Conservation (phyloP, 2,888 invertebrate genomes). For the Gerris lacustris region DNA sequence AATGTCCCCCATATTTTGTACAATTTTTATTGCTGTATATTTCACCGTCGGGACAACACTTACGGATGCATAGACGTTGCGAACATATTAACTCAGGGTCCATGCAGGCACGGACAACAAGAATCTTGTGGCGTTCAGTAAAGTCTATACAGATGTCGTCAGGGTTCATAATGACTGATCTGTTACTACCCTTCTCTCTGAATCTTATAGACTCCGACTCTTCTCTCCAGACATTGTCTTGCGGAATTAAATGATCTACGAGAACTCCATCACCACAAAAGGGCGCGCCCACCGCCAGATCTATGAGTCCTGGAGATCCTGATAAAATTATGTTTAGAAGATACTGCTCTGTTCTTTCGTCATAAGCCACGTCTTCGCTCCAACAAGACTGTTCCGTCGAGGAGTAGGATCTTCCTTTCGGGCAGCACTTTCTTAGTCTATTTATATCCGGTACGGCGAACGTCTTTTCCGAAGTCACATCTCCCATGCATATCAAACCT, state of each 20-base stretch:
- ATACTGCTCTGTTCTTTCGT: slow-evolving; percentile 13
- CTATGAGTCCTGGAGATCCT: slow-evolving; percentile 21
- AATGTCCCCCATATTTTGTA: neutral
- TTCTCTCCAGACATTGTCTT: slow-evolving; percentile 21
- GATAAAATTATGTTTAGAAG: slow-evolving; percentile 25
- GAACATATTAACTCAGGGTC: slow-evolving; percentile 27
- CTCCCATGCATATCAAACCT: slow-evolving; percentile 16
- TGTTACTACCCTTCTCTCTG: slow-evolving; percentile 17
- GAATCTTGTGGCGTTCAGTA: slow-evolving; percentile 22
- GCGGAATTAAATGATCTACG: slow-evolving; percentile 24
- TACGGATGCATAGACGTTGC: slow-evolving; percentile 35
- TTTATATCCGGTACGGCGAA: slow-evolving; percentile 23
- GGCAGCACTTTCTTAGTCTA: slow-evolving; percentile 29
- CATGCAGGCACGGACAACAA: slow-evolving; percentile 31
- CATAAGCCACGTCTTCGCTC: slow-evolving; percentile 14
- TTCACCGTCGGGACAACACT: slow-evolving; percentile 36
- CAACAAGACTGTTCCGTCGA: slow-evolving; percentile 24
- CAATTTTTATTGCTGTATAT: slow-evolving; percentile 20
- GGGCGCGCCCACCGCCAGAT: slow-evolving; percentile 24
- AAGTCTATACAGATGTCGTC: slow-evolving; percentile 34
- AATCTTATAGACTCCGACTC: slow-evolving; percentile 26
- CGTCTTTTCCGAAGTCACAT: slow-evolving; percentile 11
- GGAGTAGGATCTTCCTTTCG: slow-evolving; percentile 25
- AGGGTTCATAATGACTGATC: slow-evolving; percentile 21
- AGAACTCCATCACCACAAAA: slow-evolving; percentile 23